Evolutionary conservation across 1,140 invertebrate genomes (phyloP).

Genomic region (Ruditapes philippinarum): DNA sequence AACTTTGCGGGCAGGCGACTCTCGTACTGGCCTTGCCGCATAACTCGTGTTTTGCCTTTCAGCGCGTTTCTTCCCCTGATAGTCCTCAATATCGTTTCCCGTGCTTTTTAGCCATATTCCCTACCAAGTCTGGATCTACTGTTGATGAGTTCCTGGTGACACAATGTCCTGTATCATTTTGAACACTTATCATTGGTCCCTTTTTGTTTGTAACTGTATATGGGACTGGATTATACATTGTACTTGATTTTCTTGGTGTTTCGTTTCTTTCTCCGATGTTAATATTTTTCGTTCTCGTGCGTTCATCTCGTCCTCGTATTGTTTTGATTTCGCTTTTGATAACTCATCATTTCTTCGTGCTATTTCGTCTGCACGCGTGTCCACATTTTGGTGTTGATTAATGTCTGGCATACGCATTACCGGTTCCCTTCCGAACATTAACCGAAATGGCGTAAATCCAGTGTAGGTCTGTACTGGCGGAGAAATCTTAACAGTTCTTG

Average conservation of each 20-base stretch:
- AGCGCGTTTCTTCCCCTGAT: not conserved
- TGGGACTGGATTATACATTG: too few relatives aligned
- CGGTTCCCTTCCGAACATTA: too few relatives aligned
- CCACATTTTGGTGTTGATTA: not conserved
- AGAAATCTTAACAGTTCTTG: too few relatives aligned
- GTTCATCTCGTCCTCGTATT: constrained; percentile 37
- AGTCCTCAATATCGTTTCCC: not conserved
- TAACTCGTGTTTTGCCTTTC: not conserved
- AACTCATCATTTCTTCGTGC: constrained; percentile 47
- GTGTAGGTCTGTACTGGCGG: too few relatives aligned
- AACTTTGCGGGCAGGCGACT: not conserved
- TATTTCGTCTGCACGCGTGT: not conserved
- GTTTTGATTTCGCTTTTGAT: constrained; percentile 57
- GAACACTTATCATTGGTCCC: too few relatives aligned
- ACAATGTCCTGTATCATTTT: too few relatives aligned
- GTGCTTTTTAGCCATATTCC: not conserved
- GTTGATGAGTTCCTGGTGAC: constrained; percentile 37
- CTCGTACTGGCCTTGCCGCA: too few relatives aligned
- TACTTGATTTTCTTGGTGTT: too few relatives aligned
- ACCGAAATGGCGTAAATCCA: too few relatives aligned
- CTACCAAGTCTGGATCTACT: constrained; percentile 35
- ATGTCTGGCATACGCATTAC: too few relatives aligned
- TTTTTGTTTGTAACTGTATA: too few relatives aligned
- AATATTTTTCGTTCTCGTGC: constrained; percentile 41
- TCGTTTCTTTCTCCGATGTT: constrained; percentile 54